phyloP scores from a whole-genome alignment of 2,888 invertebrate genomes.

The Pollenia angustigena region DNA sequence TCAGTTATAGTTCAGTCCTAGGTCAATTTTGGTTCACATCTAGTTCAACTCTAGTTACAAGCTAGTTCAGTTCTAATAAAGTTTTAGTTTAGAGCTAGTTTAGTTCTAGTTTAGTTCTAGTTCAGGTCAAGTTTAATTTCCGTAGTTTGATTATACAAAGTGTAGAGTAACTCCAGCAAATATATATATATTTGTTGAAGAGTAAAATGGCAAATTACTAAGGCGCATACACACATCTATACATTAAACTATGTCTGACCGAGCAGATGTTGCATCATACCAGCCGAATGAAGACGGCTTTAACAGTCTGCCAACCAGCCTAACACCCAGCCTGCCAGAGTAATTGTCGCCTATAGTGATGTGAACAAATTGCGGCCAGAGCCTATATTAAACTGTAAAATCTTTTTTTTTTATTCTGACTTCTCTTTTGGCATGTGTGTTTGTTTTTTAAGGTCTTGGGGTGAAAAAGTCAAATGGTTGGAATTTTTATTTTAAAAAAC shows the following conservation, averaged over 20 bases:
- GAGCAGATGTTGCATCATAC: constrained; percentile 66
- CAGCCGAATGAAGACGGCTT: neutral
- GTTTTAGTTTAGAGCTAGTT: too few relatives aligned
- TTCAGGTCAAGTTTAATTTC: too few relatives aligned
- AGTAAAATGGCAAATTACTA: constrained; percentile 63
- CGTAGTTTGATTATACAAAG: neutral
- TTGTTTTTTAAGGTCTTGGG: constrained; percentile 34
- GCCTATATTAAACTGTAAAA: constrained; percentile 67
- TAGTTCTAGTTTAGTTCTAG: too few relatives aligned
- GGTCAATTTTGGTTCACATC: too few relatives aligned
- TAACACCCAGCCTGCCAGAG: constrained; percentile 25
- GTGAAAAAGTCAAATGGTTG: constrained; percentile 69
- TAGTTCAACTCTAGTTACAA: too few relatives aligned
- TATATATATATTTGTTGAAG: neutral
- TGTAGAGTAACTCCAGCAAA: constrained; percentile 16
- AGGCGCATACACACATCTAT: constrained; percentile 20
- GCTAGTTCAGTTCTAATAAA: too few relatives aligned
- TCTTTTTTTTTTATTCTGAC: constrained; percentile 27
- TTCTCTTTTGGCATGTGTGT: constrained; percentile 31
- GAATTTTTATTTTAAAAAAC: constrained; percentile 26
- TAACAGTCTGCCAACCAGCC: neutral
- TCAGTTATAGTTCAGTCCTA: too few relatives aligned
- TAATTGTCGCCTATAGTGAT: constrained; percentile 70
- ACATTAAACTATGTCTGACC: constrained; percentile 46
- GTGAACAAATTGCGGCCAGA: constrained; percentile 70